A percentile compares a stretch with the other conserved stretches of the same genome.
phyloP scores from a whole-genome alignment of 2,888 invertebrate species.

The Limnephilus marmoratus region DNA sequence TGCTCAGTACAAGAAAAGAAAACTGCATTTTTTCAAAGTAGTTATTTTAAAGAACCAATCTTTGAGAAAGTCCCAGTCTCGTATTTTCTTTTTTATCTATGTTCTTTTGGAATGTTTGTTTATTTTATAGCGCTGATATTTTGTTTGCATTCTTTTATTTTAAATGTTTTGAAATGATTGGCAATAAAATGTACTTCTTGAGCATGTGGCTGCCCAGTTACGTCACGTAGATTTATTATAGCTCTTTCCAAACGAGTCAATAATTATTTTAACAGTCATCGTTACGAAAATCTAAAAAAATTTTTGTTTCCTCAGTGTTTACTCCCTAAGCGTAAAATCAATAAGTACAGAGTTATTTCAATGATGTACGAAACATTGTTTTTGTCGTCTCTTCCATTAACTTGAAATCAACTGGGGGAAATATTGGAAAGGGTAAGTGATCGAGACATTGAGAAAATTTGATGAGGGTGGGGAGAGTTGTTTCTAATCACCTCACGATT shows the following conservation, averaged over 20 bases:
- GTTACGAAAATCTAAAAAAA: background rate
- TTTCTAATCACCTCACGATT: background rate
- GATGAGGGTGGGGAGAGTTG: background rate
- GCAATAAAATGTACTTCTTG: background rate
- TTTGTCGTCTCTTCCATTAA: background rate
- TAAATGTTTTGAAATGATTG: background rate
- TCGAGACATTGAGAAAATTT: background rate
- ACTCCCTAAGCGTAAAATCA: background rate
- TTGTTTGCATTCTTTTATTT: too few species aligned
- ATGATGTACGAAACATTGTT: background rate
- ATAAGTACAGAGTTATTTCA: background rate
- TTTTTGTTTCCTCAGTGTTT: background rate
- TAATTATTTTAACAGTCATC: constrained; percentile 2
- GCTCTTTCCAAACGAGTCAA: background rate
- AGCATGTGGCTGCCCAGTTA: background rate
- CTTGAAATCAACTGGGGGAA: background rate
- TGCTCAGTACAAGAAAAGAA: background rate
- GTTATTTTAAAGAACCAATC: background rate
- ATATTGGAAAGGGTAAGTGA: background rate
- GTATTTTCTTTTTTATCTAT: background rate
- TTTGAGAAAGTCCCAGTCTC: background rate
- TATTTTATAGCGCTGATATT: background rate
- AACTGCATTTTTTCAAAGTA: background rate
- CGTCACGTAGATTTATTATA: background rate
- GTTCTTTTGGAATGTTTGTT: background rate